Conservation (phyloP, 1,140 invertebrate species). For the Lithobius niger region DNA sequence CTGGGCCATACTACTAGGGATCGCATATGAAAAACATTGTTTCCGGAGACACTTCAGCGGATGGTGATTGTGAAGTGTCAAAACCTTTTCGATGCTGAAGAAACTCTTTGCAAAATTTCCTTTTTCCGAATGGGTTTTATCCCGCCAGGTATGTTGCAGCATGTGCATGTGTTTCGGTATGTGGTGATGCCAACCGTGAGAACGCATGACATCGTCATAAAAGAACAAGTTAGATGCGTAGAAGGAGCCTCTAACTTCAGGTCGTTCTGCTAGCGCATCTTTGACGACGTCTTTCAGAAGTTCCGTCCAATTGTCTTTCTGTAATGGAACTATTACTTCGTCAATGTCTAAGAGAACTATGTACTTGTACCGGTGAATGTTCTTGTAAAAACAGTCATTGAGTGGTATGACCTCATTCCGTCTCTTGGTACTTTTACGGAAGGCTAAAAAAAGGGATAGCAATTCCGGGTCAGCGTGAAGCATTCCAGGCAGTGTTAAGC, state of each 20-base stretch:
- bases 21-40: conserved; percentile 70
- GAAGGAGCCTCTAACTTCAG: conserved; percentile 23
- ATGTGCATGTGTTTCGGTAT: too few species aligned
- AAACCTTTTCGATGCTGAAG: conserved; percentile 74
- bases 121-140: conserved; percentile 80
- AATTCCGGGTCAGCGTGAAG: conserved; percentile 79
- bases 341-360: conserved; percentile 34
- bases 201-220: conserved; percentile 19
- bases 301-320: conserved; percentile 26
- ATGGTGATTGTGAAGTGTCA: conserved; percentile 86
- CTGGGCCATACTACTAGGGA: conserved; percentile 68
- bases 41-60: conserved; percentile 71
- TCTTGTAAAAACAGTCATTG: conserved; percentile 80
- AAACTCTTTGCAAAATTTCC: conserved; percentile 90
- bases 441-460: conserved; percentile 74
- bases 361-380: conserved; percentile 27
- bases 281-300: too few species aligned
- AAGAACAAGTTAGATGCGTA: conserved; percentile 35
- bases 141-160: conserved; percentile 70
- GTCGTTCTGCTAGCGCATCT: conserved; percentile 12
- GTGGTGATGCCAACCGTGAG: too few species aligned
- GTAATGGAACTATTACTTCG: conserved; percentile 34
- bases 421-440: conserved; percentile 67
- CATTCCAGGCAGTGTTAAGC: conserved; percentile 74
- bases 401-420: conserved; percentile 93